phyloP scores from a whole-genome alignment of 1,140 invertebrate genomes.

The Bombus polaris region DNA sequence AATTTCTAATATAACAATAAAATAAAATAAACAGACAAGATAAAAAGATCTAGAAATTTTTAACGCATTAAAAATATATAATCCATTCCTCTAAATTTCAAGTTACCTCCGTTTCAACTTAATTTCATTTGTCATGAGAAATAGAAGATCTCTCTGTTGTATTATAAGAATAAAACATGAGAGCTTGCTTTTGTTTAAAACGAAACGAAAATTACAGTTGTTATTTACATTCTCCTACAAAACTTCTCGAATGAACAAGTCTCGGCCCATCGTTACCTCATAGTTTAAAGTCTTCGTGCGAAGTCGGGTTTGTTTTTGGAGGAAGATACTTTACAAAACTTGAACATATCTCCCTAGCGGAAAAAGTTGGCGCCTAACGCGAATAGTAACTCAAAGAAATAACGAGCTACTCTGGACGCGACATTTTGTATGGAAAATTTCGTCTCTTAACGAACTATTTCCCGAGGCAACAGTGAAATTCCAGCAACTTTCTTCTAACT shows the following conservation, averaged over 20 bases:
- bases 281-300: background rate
- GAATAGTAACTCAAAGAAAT: background rate
- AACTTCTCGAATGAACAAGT: background rate
- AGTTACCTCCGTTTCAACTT: background rate
- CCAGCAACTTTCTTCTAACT: background rate
- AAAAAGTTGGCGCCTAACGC: background rate
- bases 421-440: conserved; percentile 8
- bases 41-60: background rate
- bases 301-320: background rate
- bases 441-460: too few relatives aligned
- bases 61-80: too few relatives aligned
- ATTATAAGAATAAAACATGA: background rate
- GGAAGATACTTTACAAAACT: background rate
- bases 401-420: background rate
- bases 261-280: background rate
- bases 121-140: background rate
- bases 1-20: background rate
- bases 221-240: background rate
- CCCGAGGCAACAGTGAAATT: background rate
- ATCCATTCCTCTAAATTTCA: background rate
- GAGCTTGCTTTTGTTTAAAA: background rate
- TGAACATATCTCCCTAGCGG: background rate
- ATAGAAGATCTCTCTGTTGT: too few relatives aligned
- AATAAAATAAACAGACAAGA: background rate
- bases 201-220: background rate